These are phyloP conservation scores for Triplophysa dalaica DNA, from an alignment of 2,113 vertebrate species.

Conservation along the genomic window DNA sequence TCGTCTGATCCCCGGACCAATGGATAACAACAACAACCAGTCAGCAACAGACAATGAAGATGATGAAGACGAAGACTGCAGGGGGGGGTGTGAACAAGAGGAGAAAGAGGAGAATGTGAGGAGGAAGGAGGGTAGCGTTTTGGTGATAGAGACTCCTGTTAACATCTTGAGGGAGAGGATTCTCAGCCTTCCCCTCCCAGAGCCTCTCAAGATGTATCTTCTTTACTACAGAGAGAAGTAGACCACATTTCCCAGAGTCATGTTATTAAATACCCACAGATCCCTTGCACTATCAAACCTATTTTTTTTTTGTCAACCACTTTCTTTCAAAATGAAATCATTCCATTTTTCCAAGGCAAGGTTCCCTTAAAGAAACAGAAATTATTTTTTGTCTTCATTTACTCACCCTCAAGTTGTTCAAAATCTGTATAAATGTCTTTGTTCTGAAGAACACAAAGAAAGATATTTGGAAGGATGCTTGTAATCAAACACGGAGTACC, in stretches of 20 bases:
- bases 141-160: conserved; percentile 75
- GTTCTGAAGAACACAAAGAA: too few species aligned
- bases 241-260: neutral
- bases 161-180: conserved; percentile 83
- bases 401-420: too few species aligned
- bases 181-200: conserved; percentile 81
- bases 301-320: conserved; percentile 4
- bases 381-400: too few species aligned
- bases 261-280: conserved; percentile 11
- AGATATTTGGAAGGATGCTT: too few species aligned
- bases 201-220: conserved; percentile 86
- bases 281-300: conserved; percentile 10
- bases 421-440: too few species aligned
- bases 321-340: neutral
- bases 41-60: conserved; percentile 68
- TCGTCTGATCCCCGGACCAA: conserved; percentile 77
- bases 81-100: conserved; percentile 36
- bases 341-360: neutral
- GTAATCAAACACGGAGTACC: too few species aligned
- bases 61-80: conserved; percentile 62
- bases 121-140: conserved; percentile 63
- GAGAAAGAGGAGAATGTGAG: conserved; percentile 66
- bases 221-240: conserved; percentile 88
- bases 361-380: too few species aligned
- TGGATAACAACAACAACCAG: conserved; percentile 78